Conservation (phyloP, 2,888 invertebrate genomes). For the Magallana nippona region DNA sequence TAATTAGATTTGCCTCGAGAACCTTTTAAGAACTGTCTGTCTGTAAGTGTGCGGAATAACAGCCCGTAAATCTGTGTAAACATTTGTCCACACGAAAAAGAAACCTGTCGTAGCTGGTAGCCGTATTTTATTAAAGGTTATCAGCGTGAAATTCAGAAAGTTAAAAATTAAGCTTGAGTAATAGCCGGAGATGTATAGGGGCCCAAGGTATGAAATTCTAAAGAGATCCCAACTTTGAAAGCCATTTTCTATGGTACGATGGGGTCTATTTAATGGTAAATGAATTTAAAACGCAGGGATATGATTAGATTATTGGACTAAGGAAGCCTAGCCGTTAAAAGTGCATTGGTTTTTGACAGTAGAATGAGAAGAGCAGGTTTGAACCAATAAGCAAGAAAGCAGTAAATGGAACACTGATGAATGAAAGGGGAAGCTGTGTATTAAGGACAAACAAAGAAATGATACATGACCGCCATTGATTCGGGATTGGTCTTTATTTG, state of each 20-base stretch:
- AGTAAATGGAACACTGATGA: background rate
- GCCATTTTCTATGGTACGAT: background rate
- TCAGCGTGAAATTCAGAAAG: background rate
- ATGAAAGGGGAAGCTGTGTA: background rate
- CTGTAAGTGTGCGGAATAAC: background rate
- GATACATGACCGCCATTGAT: background rate
- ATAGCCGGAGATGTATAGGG: background rate
- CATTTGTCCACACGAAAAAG: background rate
- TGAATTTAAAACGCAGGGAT: background rate
- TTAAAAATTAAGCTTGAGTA: background rate
- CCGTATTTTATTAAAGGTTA: background rate
- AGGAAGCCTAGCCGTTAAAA: background rate
- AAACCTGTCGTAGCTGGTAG: background rate
- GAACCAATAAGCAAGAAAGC: background rate
- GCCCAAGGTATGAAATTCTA: background rate
- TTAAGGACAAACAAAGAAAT: background rate
- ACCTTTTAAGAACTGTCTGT: background rate
- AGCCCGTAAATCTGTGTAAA: slow-evolving; percentile 5
- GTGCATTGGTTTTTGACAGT: slow-evolving; percentile 20
- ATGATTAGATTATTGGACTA: slow-evolving; percentile 28
- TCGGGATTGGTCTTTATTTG: slow-evolving; percentile 14
- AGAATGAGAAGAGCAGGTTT: background rate
- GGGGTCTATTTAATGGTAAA: background rate
- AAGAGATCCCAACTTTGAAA: background rate
- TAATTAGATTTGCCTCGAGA: background rate